Conservation (phyloP, 2,113 vertebrate species). For the Oriolus oriolus region DNA sequence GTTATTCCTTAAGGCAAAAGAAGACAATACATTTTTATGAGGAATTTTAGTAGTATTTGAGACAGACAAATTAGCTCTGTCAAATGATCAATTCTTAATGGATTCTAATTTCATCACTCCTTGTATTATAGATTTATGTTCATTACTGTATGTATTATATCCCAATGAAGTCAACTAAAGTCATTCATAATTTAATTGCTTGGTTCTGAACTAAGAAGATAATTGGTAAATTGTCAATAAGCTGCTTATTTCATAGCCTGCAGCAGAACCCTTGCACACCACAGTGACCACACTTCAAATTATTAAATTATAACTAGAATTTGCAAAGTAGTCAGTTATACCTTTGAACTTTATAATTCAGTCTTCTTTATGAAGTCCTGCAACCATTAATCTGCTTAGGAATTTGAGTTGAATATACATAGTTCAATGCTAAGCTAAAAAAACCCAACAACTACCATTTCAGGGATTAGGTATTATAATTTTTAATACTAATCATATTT, state of each 20-base stretch:
- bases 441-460: background rate
- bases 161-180: background rate
- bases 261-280: background rate
- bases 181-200: background rate
- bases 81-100: background rate
- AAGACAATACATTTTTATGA: background rate
- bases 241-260: background rate
- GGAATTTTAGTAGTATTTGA: background rate
- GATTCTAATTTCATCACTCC: background rate
- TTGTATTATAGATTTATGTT: background rate
- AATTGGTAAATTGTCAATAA: constrained; percentile 19
- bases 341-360: background rate
- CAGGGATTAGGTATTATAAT: background rate
- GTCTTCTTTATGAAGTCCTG: background rate
- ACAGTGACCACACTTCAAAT: background rate
- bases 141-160: background rate
- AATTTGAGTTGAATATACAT: background rate
- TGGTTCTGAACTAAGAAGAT: background rate
- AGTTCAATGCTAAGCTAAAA: background rate
- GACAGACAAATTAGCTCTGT: background rate
- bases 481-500: background rate
- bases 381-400: background rate
- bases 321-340: background rate
- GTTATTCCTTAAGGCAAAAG: background rate
- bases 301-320: background rate